Percentiles rank a stretch among this genome's conserved stretches.
These are phyloP conservation scores for Oxytorus armatus DNA, from an alignment of 2,888 invertebrate species.

Conservation along the genomic window DNA sequence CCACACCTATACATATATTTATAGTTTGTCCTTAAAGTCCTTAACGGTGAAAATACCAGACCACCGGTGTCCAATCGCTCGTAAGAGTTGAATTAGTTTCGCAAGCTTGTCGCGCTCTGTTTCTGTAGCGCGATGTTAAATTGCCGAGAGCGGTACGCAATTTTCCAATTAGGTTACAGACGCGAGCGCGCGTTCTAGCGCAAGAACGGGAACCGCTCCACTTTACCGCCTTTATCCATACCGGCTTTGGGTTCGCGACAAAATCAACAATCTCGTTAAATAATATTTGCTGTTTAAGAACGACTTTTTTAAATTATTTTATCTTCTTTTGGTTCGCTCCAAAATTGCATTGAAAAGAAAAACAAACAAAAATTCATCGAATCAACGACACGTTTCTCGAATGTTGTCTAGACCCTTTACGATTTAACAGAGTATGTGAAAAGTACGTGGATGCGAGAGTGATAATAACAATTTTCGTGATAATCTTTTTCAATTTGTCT, in stretches of 20 bases:
- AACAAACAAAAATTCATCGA: too few species aligned
- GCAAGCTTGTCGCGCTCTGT: slow-evolving; percentile 70
- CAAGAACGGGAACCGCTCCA: slow-evolving; percentile 57
- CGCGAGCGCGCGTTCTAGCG: slow-evolving; percentile 19
- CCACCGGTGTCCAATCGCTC: slow-evolving; percentile 61
- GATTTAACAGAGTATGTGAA: too few species aligned
- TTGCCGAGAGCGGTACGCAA: slow-evolving; percentile 69
- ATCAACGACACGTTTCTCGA: too few species aligned
- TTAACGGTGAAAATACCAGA: slow-evolving; percentile 65
- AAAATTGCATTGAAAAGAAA: not conserved
- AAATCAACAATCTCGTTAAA: slow-evolving; percentile 42
- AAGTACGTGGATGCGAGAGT: too few species aligned
- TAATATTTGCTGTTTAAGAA: not conserved
- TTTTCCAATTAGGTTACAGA: slow-evolving; percentile 71
- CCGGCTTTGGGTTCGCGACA: slow-evolving; percentile 42
- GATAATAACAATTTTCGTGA: too few species aligned
- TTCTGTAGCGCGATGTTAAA: slow-evolving; percentile 70
- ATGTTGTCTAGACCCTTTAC: too few species aligned
- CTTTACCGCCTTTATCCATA: slow-evolving; percentile 10
- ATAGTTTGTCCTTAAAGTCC: slow-evolving; percentile 62
- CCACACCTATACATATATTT: slow-evolving; percentile 30
- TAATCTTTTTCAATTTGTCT: too few species aligned
- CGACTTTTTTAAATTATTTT: not conserved
- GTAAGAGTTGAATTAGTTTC: slow-evolving; percentile 70
- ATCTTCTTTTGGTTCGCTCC: not conserved